Base-by-base conservation (phyloP, 2,797 vertebrate species). In the Naso thynnoides region DNA sequence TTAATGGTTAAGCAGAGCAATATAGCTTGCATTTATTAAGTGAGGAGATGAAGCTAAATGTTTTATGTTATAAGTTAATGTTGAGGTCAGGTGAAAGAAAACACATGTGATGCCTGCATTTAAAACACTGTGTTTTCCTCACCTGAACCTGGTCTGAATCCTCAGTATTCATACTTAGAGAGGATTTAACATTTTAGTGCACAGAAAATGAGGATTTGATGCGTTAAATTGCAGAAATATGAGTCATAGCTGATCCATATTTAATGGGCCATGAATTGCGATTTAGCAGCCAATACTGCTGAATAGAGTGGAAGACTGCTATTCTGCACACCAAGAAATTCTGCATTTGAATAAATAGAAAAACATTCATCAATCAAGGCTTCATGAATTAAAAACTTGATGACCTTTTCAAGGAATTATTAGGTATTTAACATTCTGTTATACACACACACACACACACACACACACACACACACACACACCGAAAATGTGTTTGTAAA, bases 231-330 rank as follows among this genome's bases (percentile, higher is more conserved):
- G 69, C 73, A 84, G 89, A 91, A 89, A 64, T 76, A 78, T 81
- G 70, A 85, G 69, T 85, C 72, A 78, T 26, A 71, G 66, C 61
- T 86, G 61, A 92, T 91, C 48, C 87, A 88, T 92, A 77, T 91
- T 93, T 90, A 87, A 91, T 88, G 58, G 53, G 29, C 52, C 54
- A 72, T 90, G 73, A 90, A 90, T 88, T 81, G 70, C 79, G 76
- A 76, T 88, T 89, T 88, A 69, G 52, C 75, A 77, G 78, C 42
- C 54, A 54, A 48, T 71, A 52, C 58, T 53, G 71, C 66, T 72
- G 53, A 80, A 81, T 82, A 38, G 79, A 83, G 70, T 49, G 19
- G 67, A 85, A 63, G 42, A 55, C 33, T 55, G 50, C 29, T 63
- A 41, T 73, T 72, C 49, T 76, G 55, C 62, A 27, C 67, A 74